phyloP scores from a whole-genome alignment of 1,140 invertebrate species.

The Procambarus clarkii region DNA sequence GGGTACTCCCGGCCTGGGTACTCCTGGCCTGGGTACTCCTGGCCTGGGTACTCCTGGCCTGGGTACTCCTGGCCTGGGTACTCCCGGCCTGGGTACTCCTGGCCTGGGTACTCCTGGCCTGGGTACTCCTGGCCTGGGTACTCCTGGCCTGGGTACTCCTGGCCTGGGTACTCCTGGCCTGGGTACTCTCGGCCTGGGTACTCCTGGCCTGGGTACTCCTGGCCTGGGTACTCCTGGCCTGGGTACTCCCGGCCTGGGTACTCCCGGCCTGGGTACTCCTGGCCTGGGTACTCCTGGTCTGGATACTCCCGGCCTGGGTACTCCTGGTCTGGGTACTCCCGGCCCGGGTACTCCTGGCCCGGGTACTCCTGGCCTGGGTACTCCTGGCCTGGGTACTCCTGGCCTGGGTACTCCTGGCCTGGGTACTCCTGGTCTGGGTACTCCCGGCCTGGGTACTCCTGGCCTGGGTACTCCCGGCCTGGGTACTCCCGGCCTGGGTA shows the following conservation, averaged over 20 bases:
- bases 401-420: no score
- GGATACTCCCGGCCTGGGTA: neutral
- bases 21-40: neutral
- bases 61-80: neutral
- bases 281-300: neutral
- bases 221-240: neutral
- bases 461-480: no score
- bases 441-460: neutral
- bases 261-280: neutral
- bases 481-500: neutral
- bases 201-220: neutral
- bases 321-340: neutral
- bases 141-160: neutral
- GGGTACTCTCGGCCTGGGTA: neutral
- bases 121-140: neutral
- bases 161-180: no score
- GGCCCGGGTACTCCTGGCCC: no score
- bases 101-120: no score
- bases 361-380: neutral
- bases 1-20: neutral
- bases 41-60: no score
- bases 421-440: neutral
- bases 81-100: neutral
- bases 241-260: neutral
- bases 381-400: neutral